These are phyloP conservation scores for Scolanthus callimorphus DNA, from an alignment of 92 coral and sea anemone species.

Conservation along the genomic window DNA sequence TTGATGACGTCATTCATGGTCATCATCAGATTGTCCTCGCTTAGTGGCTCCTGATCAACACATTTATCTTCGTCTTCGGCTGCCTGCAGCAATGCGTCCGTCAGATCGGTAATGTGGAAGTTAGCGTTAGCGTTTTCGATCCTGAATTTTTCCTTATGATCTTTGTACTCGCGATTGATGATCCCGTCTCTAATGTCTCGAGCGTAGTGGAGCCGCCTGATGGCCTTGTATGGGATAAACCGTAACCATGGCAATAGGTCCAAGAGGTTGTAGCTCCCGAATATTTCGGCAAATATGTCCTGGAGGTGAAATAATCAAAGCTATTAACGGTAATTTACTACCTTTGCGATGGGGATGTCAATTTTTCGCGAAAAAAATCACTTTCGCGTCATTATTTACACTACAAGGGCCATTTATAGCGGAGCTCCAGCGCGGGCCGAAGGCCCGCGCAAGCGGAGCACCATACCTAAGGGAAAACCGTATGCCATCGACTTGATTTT, in stretches of 20 bases:
- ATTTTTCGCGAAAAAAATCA: too few relatives aligned
- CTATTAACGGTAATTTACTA: too few relatives aligned
- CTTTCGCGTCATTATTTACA: too few relatives aligned
- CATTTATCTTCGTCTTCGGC: constrained; percentile 38
- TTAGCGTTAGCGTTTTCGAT: constrained; percentile 61
- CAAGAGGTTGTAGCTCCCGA: constrained; percentile 56
- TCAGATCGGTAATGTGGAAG: constrained; percentile 53
- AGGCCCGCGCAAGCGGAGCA: too few relatives aligned
- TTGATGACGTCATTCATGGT: constrained; percentile 71
- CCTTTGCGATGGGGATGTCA: too few relatives aligned
- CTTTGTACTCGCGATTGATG: constrained; percentile 47
- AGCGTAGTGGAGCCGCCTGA: constrained; percentile 45
- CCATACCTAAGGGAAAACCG: too few relatives aligned
- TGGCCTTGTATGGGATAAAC: constrained; percentile 42
- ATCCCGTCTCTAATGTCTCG: constrained; percentile 60
- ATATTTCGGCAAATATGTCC: constrained; percentile 53
- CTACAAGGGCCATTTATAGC: too few relatives aligned
- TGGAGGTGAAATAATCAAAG: too few relatives aligned
- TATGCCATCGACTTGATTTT: too few relatives aligned
- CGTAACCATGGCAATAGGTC: too few relatives aligned
- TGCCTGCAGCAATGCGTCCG: constrained; percentile 68
- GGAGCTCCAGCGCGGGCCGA: too few relatives aligned
- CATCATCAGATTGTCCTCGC: constrained; percentile 68
- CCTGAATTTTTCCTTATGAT: constrained; percentile 54
- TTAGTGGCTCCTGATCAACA: constrained; percentile 10